A percentile compares a stretch with the other conserved stretches of the same genome.
Evolutionary conservation across 2,888 invertebrate genomes (phyloP).

Genomic region (Drosophila kuntzei): DNA sequence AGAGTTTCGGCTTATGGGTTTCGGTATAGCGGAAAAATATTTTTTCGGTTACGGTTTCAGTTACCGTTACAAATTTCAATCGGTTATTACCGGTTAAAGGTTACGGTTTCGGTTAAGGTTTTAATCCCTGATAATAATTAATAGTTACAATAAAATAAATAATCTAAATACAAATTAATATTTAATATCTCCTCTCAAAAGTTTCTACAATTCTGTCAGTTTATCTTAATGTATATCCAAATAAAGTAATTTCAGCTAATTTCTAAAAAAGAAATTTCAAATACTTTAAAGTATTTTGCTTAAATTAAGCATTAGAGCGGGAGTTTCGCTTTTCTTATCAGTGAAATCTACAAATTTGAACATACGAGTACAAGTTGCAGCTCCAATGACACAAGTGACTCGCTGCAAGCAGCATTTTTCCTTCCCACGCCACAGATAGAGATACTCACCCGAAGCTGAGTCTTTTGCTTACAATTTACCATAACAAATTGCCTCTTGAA

Average conservation of each 20-base stretch:
- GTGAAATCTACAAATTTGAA: not conserved
- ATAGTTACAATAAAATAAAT: not conserved
- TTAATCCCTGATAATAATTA: too few species aligned
- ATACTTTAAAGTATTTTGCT: not conserved
- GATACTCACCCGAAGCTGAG: not conserved
- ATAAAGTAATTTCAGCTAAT: not conserved
- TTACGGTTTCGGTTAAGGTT: too few species aligned
- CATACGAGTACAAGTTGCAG: constrained; percentile 5
- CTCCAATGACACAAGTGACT: constrained; percentile 28
- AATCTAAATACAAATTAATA: not conserved
- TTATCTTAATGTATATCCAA: not conserved
- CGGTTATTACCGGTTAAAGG: too few species aligned
- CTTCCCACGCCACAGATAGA: constrained; percentile 54
- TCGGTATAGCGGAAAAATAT: too few species aligned
- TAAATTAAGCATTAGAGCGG: not conserved
- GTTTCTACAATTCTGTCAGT: not conserved
- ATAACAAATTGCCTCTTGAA: constrained; percentile 59
- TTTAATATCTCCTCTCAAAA: not conserved
- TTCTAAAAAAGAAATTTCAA: not conserved
- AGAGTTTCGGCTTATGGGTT: too few species aligned
- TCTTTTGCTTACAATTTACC: constrained; percentile 48
- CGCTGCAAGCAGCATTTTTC: constrained; percentile 17
- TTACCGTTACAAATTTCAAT: too few species aligned
- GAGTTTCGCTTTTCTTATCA: constrained; percentile 17
- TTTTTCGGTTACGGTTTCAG: too few species aligned